Base-by-base conservation (phyloP, 2,888 invertebrate genomes). In the Eulithis prunata region DNA sequence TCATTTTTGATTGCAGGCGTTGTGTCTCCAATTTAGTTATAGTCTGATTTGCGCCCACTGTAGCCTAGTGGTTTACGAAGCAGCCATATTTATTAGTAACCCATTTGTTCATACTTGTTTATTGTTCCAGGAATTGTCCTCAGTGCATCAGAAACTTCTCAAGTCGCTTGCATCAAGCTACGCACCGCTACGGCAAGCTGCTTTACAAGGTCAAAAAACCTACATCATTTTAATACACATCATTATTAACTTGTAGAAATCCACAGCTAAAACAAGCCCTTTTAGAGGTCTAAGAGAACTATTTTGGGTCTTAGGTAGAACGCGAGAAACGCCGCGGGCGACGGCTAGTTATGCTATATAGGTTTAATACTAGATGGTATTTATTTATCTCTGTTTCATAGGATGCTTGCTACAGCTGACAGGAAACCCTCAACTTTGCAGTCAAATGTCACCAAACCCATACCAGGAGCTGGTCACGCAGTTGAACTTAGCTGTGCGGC, bases 141-240 rank as follows among this genome's bases (percentile, higher is more conserved):
- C 87, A 10, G 90, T 90, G 3, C 91, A 91, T 49, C 91, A 91
- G 59, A 90, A 91, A 59, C 83, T 93, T 0, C 67, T 91, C 0
- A 90, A 90, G 46, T 91, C 91, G 0, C 73, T 93, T 0, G 79
- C 88, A 0, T 91, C 93, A 0, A 83, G 86, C 28, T 89, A 88
- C 77, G 91, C 91, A n/a, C 90, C 92, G 0, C 78, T 91, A 0
- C 86, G 90, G 0, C 90, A 89, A 46, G 90, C 91, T 3, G 92
- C 92, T 0, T 71, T 93, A 0, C 91, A 92, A 28, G 90, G 93
- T 64, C 51, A 47, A 54, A 7, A 7, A 2, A 8, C 13, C 5
- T 21, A 51, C 11, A 10, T 8, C 3, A 8, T 47, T 47, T 8
- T 45, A 1, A 38, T 10, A 3, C 1, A 6, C 10, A 38, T 38